phyloP scores from a whole-genome alignment of 2,797 vertebrate genomes.

The Sebastes goodei region DNA sequence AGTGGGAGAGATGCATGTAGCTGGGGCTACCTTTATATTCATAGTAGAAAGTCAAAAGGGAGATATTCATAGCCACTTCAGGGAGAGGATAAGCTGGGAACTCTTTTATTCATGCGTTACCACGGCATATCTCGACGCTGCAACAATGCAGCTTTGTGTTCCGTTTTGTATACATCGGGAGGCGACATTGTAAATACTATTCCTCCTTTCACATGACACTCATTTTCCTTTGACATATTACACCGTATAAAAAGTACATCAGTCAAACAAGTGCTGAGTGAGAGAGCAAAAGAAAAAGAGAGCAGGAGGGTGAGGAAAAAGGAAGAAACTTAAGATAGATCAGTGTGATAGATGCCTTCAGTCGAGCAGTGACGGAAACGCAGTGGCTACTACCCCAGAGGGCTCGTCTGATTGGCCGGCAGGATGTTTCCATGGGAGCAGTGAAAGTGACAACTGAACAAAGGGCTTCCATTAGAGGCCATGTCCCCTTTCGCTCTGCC shows the following conservation, averaged over 20 bases:
- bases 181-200: not conserved
- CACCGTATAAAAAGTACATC: not conserved
- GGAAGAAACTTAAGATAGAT: constrained; percentile 21
- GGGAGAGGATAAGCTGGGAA: constrained; percentile 42
- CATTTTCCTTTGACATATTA: not conserved
- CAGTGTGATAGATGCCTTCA: constrained; percentile 53
- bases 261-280: not conserved
- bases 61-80: constrained; percentile 46
- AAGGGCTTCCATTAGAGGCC: constrained; percentile 77
- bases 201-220: not conserved
- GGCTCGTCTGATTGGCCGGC: constrained; percentile 64
- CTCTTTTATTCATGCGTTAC: constrained; percentile 9
- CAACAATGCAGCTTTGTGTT: constrained; percentile 3
- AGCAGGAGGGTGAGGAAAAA: not conserved
- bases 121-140: not conserved
- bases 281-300: not conserved
- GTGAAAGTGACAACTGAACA: constrained; percentile 78
- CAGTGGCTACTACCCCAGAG: constrained; percentile 40
- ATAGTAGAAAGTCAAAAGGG: constrained; percentile 46
- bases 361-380: constrained; percentile 25
- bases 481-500: constrained; percentile 56
- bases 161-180: not conserved
- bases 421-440: constrained; percentile 72
- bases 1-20: constrained; percentile 32
- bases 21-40: constrained; percentile 38